Evolutionary conservation across 2,113 vertebrate species (phyloP).

Genomic region (Microcebus griseorufus): DNA sequence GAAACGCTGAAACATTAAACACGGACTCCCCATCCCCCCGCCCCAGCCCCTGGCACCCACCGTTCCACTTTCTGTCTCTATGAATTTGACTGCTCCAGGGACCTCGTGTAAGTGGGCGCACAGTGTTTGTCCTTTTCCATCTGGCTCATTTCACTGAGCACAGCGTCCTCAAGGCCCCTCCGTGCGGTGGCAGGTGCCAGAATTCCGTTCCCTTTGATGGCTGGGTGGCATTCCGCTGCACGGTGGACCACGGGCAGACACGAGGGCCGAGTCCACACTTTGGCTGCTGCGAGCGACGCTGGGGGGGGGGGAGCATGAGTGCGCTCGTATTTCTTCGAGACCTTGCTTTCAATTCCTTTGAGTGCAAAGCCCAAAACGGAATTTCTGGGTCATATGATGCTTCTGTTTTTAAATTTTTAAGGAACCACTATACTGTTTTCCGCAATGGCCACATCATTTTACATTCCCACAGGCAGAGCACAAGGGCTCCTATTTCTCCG

Average conservation of each 20-base stretch:
- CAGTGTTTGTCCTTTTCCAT: background rate
- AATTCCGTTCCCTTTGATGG: rapidly evolving
- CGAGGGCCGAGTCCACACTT: rapidly evolving
- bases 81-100: background rate
- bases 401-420: background rate
- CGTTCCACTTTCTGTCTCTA: rapidly evolving
- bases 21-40: rapidly evolving
- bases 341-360: background rate
- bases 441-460: background rate
- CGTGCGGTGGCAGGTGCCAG: rapidly evolving
- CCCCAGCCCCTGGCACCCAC: background rate
- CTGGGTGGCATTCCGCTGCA: rapidly evolving
- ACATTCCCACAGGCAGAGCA: rapidly evolving
- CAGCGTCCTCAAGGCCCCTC: rapidly evolving
- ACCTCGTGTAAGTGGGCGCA: rapidly evolving
- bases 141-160: background rate
- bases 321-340: rapidly evolving
- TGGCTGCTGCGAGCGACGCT: rapidly evolving
- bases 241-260: rapidly evolving
- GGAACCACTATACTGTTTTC: background rate
- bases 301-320: rapidly evolving
- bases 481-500: background rate
- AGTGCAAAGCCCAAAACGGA: background rate
- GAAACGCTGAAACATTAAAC: rapidly evolving
- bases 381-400: rapidly evolving